Conservation (phyloP, 2,797 vertebrate genomes). For the Sebastes diploproa region DNA sequence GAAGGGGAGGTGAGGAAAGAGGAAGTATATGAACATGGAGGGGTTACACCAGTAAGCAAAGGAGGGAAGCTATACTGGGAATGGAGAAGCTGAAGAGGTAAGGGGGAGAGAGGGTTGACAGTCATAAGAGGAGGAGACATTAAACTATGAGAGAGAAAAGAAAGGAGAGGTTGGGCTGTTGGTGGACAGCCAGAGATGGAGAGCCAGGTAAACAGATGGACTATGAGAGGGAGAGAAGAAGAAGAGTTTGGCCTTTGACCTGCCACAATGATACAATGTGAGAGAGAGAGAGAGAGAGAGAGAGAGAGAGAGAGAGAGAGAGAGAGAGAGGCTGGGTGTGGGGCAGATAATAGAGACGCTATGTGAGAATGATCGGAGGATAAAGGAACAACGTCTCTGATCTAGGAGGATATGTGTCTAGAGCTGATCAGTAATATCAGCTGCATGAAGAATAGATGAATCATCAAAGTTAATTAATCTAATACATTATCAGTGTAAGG, state of each 20-base stretch:
- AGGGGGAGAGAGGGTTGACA: background rate
- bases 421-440: background rate
- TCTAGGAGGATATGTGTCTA: background rate
- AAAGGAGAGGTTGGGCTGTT: background rate
- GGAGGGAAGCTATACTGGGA: background rate
- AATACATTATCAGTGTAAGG: too few relatives aligned
- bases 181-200: background rate
- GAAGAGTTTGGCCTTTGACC: slow-evolving; percentile 36
- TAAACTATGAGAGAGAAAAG: background rate
- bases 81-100: background rate
- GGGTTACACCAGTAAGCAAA: background rate
- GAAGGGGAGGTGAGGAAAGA: background rate
- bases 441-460: too few relatives aligned
- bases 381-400: background rate
- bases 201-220: slow-evolving; percentile 24
- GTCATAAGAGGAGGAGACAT: background rate
- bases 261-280: background rate
- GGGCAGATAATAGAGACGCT: background rate
- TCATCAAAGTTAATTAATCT: too few relatives aligned
- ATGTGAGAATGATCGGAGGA: background rate
- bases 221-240: slow-evolving; percentile 10
- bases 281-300: background rate
- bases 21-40: background rate
- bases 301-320: background rate
- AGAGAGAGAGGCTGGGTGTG: background rate